phyloP scores from a whole-genome alignment of 64 coral and sea anemone genomes.

The Dendronephthya gigantea region DNA sequence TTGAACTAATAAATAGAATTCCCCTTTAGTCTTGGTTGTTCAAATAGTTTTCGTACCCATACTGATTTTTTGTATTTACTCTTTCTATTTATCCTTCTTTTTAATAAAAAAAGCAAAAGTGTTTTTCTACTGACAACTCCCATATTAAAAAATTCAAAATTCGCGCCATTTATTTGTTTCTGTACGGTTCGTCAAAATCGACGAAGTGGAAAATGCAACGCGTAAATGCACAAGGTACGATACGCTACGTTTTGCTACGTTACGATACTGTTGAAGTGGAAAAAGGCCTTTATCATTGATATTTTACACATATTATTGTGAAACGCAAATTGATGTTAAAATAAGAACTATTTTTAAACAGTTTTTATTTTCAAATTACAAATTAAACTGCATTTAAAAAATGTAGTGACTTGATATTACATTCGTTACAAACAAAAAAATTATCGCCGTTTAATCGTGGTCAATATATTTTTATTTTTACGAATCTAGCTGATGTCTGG shows the following conservation, averaged over 20 bases:
- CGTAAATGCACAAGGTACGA: background rate
- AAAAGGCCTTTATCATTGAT: background rate
- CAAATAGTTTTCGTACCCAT: background rate
- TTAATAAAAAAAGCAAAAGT: background rate
- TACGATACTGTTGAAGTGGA: background rate
- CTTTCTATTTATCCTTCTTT: background rate
- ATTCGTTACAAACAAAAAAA: too few species aligned
- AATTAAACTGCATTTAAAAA: too few species aligned
- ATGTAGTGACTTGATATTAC: too few species aligned
- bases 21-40: constrained; percentile 1
- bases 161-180: background rate
- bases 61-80: background rate
- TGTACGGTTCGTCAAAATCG: background rate
- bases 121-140: background rate
- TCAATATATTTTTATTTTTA: background rate
- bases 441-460: too few species aligned
- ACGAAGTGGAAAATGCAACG: background rate
- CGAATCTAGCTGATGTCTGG: background rate
- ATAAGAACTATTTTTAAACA: too few species aligned
- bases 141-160: background rate
- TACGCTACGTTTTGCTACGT: background rate
- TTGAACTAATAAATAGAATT: background rate
- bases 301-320: too few species aligned
- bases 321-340: too few species aligned
- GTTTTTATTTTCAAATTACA: too few species aligned